Evolutionary conservation across 2,888 invertebrate genomes (phyloP), one percentile per base, ranked within the genome.

Genomic region (Lissonota sp.): DNA sequence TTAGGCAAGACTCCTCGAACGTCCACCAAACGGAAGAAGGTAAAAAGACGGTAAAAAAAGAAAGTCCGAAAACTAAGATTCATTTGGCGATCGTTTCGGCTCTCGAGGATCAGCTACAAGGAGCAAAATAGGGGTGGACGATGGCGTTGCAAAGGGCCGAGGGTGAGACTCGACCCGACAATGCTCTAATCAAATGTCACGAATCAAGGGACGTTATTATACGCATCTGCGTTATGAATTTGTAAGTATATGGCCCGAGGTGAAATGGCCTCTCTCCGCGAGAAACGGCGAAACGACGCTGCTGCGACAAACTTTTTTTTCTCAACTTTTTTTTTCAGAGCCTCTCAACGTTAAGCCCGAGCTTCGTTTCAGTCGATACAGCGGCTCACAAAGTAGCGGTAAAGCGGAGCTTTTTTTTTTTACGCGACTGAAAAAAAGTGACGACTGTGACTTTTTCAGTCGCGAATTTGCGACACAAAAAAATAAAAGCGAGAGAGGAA

Each of bases 171-270:
- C 83, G 83, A 80, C 80, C 87, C 88, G 90, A 91, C 91, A 91
- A 91, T 91, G 88, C 91, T 90, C 90, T 91, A 91, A 91, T 91
- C 91, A 91, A 91, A 91, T 91, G 91, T 91, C 91, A 91, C 87
- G 91, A 91, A 91, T 91, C 91, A 91, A 26, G 91, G 88, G 89
- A 87, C 90, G 81, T 74, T 81, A 90, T 91, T 91, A 91, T 90
- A 90, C 90, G 90, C 91, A 91, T 91, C 91, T 91, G 91, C 90
- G 90, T 85, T 88, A 87, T 91, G 91, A 91, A 91, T 91, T 91
- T 90, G 88, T 90, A 91, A 91, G 26, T 26, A 91, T 91, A 91
- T 88, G 87, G 89, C 91, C 85, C 73, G 79, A 83, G 89, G 91
- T 90, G n/a, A 53, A 67, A 40, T 26, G 14, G 12, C 8, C 53